These are phyloP conservation scores for Hyposoter dolosus DNA, from an alignment of 2,888 invertebrate genomes.

Conservation along the genomic window DNA sequence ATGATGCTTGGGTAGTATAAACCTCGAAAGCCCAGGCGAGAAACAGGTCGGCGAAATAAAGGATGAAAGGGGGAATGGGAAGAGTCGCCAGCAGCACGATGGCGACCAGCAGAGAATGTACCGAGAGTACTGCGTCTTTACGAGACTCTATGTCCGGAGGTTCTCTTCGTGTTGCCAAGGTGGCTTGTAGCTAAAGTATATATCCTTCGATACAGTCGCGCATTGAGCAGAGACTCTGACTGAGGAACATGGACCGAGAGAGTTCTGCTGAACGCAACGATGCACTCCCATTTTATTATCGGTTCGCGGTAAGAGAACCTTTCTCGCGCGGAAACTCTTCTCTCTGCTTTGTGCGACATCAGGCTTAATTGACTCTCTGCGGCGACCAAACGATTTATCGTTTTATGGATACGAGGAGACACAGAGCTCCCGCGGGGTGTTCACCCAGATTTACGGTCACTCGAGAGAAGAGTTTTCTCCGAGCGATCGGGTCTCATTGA, in stretches of 20 bases:
- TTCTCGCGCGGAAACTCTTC: conserved; percentile 36
- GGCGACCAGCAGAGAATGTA: conserved; percentile 16
- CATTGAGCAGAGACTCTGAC: conserved; percentile 49
- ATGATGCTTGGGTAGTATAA: conserved; percentile 40
- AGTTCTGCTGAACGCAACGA: conserved; percentile 47
- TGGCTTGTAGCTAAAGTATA: conserved; percentile 38
- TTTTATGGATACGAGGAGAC: conserved; percentile 63
- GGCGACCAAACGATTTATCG: conserved; percentile 71
- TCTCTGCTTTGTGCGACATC: conserved; percentile 70
- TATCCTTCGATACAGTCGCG: conserved; percentile 56
- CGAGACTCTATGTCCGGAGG: conserved; percentile 49
- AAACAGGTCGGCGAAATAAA: conserved; percentile 57
- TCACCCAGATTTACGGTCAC: conserved; percentile 10
- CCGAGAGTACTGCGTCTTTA: conserved; percentile 43
- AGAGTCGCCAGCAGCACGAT: conserved; percentile 21
- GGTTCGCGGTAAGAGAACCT: conserved; percentile 43
- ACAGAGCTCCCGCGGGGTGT: background rate
- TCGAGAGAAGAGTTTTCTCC: conserved; percentile 11
- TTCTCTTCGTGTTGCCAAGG: conserved; percentile 36
- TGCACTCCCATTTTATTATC: conserved; percentile 61
- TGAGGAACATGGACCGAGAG: background rate
- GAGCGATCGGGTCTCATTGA: conserved; percentile 13
- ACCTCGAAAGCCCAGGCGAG: conserved; percentile 16
- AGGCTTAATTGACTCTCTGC: conserved; percentile 76
- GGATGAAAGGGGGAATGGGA: conserved; percentile 48